Evolutionary conservation across 2,888 invertebrate genomes (phyloP).

Genomic region (Dimorphilus gyrociliatus): DNA sequence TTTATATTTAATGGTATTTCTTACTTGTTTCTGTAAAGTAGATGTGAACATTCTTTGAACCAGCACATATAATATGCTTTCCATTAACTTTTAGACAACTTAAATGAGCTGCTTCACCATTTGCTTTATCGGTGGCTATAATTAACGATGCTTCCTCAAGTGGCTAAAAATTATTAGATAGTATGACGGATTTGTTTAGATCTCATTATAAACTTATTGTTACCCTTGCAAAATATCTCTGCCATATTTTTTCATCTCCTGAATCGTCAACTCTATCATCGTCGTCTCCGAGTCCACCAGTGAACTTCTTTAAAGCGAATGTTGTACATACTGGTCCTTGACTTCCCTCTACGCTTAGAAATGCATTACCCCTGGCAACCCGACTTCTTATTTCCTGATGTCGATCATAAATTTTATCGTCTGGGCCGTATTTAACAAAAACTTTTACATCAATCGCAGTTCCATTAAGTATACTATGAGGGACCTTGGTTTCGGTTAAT

Average conservation of each 20-base stretch:
- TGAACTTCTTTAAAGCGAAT: constrained; percentile 39
- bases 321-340: constrained; percentile 22
- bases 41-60: constrained; percentile 41
- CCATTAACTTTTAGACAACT: constrained; percentile 29
- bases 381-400: constrained; percentile 30
- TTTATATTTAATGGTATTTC: too few species aligned
- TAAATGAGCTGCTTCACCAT: constrained; percentile 41
- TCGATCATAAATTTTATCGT: constrained; percentile 34
- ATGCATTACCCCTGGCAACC: constrained; percentile 38
- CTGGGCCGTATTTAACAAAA: constrained; percentile 26
- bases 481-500: too few species aligned
- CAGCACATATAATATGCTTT: constrained; percentile 28
- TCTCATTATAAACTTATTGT: not conserved
- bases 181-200: not conserved
- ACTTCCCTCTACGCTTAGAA: constrained; percentile 23
- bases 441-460: constrained; percentile 31
- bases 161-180: constrained; percentile 13
- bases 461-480: too few species aligned
- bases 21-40: constrained; percentile 28
- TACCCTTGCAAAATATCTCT: constrained; percentile 36
- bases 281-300: constrained; percentile 40
- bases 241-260: constrained; percentile 32
- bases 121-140: constrained; percentile 31
- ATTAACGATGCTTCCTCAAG: constrained; percentile 18
- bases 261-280: constrained; percentile 35